These are phyloP conservation scores for Megamerina dolium DNA, from an alignment of 2,888 invertebrate species.

Conservation along the genomic window DNA sequence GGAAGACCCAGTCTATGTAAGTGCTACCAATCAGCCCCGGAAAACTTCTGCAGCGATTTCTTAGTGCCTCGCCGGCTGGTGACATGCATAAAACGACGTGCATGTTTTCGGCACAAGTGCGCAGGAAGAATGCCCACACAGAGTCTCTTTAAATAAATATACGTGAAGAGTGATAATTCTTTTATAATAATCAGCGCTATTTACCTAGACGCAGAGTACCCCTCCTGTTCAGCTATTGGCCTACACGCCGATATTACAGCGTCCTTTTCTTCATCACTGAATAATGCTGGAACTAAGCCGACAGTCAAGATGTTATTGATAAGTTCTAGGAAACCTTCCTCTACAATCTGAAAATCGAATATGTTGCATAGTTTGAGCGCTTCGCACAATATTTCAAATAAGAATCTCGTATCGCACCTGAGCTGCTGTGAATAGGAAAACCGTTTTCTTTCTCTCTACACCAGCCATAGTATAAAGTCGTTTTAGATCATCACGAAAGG, in stretches of 20 bases:
- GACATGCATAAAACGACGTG: slow-evolving; percentile 91
- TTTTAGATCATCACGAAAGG: slow-evolving; percentile 84
- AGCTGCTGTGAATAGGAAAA: slow-evolving; percentile 78
- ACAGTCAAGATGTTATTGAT: slow-evolving; percentile 89
- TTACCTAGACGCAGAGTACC: slow-evolving; percentile 67
- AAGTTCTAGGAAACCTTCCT: slow-evolving; percentile 80
- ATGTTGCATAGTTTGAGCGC: neutral
- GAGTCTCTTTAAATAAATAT: slow-evolving; percentile 56
- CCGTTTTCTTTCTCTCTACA: slow-evolving; percentile 69
- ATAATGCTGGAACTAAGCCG: slow-evolving; percentile 81
- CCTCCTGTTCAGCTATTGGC: slow-evolving; percentile 63
- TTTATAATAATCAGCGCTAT: neutral
- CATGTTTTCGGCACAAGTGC: slow-evolving; percentile 72
- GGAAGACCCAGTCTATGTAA: slow-evolving; percentile 89
- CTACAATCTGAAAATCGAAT: slow-evolving; percentile 53
- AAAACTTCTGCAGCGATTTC: slow-evolving; percentile 82
- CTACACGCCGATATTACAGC: slow-evolving; percentile 66
- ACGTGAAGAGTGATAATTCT: neutral
- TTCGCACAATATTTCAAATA: neutral
- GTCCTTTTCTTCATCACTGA: slow-evolving; percentile 84
- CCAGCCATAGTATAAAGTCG: slow-evolving; percentile 70
- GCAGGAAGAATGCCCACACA: slow-evolving; percentile 80
- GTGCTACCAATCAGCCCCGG: slow-evolving; percentile 89
- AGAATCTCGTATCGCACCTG: slow-evolving; percentile 53
- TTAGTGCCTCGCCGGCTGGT: slow-evolving; percentile 73